Evolutionary conservation across 30 jellyfish, hydroid and myxozoan species (phyloP).

Genomic region (Catostylus mosaicus): DNA sequence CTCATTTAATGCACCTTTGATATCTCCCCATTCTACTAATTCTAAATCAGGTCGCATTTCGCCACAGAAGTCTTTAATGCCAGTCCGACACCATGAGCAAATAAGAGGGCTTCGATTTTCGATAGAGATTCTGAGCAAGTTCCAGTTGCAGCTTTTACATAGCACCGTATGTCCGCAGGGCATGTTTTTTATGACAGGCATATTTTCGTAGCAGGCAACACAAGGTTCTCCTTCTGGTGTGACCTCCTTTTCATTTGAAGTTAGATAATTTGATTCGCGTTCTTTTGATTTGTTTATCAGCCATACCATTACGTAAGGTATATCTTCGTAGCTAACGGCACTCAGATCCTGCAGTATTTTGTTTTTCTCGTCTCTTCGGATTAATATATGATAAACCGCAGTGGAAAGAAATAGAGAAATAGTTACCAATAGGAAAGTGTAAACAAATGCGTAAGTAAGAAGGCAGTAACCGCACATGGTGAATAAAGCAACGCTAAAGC

Average conservation of each 20-base stretch:
- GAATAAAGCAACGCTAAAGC: constrained; percentile 45
- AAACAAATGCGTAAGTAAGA: constrained; percentile 32
- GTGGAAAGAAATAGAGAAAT: constrained; percentile 44
- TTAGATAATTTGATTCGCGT: constrained; percentile 6
- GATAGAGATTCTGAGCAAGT: constrained; percentile 44
- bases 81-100: constrained; percentile 69
- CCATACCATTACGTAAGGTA: constrained; percentile 58
- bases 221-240: constrained; percentile 20
- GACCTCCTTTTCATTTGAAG: not conserved
- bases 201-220: constrained; percentile 66
- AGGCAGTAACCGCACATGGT: constrained; percentile 61
- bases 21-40: constrained; percentile 33
- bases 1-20: constrained; percentile 27
- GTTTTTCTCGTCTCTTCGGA: constrained; percentile 36
- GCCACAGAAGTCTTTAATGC: constrained; percentile 50
- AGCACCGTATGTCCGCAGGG: constrained; percentile 71
- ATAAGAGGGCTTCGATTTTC: constrained; percentile 45
- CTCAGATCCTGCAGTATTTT: constrained; percentile 40
- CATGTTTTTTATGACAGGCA: constrained; percentile 38
- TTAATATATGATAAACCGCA: constrained; percentile 16
- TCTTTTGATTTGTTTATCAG: constrained; percentile 31
- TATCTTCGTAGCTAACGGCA: constrained; percentile 37
- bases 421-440: constrained; percentile 31
- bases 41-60: constrained; percentile 58
- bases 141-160: constrained; percentile 69